Evolutionary conservation across 2,113 vertebrate species (phyloP).

Genomic region (Leptosomus discolor): DNA sequence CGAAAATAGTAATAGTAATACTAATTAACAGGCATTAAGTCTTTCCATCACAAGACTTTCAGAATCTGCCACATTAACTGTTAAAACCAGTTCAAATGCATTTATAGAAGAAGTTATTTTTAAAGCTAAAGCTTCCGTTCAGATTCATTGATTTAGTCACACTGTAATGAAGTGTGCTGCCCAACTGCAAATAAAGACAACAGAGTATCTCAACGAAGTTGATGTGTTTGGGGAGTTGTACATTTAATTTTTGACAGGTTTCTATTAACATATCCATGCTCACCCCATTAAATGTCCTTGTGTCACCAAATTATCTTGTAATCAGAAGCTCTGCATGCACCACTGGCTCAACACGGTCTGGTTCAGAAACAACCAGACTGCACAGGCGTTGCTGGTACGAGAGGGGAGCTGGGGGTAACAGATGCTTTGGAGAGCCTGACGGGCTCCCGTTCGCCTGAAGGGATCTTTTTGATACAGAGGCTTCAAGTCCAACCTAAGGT

Average conservation of each 20-base stretch:
- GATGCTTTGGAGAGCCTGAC: background rate
- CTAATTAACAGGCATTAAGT: background rate
- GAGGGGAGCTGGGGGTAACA: background rate
- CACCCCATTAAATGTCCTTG: background rate
- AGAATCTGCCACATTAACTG: background rate
- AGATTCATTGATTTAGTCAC: background rate
- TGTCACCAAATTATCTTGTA: background rate
- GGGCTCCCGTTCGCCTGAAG: background rate
- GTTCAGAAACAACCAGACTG: background rate
- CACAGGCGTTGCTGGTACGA: rapidly evolving
- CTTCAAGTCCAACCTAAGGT: rapidly evolving
- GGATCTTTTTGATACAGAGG: rapidly evolving
- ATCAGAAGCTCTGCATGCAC: background rate
- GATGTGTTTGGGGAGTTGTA: background rate
- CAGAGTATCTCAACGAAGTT: background rate
- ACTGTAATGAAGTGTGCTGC: background rate
- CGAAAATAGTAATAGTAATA: background rate
- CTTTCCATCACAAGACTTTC: background rate
- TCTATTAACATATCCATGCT: background rate
- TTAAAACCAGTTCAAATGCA: background rate
- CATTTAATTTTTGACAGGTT: background rate
- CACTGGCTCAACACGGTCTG: background rate
- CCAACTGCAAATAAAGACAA: background rate
- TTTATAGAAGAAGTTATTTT: background rate
- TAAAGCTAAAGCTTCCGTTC: background rate